A percentile compares a stretch with the other conserved stretches of the same genome.
phyloP scores from a whole-genome alignment of 2,888 invertebrate genomes.

The Catocala fraxini region DNA sequence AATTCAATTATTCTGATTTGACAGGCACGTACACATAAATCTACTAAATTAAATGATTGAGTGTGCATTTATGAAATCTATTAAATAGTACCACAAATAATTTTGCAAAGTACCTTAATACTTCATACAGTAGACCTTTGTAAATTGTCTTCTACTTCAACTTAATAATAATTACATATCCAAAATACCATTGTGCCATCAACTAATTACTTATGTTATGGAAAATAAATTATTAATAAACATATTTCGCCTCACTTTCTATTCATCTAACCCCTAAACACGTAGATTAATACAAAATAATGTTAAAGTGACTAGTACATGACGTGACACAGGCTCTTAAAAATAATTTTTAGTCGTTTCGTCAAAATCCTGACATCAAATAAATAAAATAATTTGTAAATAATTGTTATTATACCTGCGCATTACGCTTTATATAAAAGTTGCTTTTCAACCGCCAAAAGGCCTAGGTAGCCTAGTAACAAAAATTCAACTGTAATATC shows the following conservation, averaged over 20 bases:
- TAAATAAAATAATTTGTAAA: too few species aligned
- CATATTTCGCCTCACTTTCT: constrained; percentile 28
- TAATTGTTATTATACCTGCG: neutral
- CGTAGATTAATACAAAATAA: constrained; percentile 29
- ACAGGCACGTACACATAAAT: too few species aligned
- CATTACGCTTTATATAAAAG: neutral
- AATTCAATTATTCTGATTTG: too few species aligned
- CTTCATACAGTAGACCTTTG: neutral
- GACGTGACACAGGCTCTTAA: constrained; percentile 27
- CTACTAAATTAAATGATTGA: too few species aligned
- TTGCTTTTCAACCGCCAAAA: constrained; percentile 1
- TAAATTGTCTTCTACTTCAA: constrained; percentile 17
- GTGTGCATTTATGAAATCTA: neutral
- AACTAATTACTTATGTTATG: constrained; percentile 16
- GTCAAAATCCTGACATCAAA: constrained; percentile 18
- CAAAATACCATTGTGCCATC: constrained; percentile 35
- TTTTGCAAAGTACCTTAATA: neutral
- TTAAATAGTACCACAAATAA: neutral
- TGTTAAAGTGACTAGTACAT: constrained; percentile 55
- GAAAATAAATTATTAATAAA: constrained; percentile 39
- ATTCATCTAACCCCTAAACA: constrained; percentile 36
- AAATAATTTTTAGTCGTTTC: constrained; percentile 15
- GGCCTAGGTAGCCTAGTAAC: neutral
- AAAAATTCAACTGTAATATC: neutral
- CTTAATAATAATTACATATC: constrained; percentile 10